Evolutionary conservation across 2,797 vertebrate species (phyloP).

Genomic region (Falco biarmicus): DNA sequence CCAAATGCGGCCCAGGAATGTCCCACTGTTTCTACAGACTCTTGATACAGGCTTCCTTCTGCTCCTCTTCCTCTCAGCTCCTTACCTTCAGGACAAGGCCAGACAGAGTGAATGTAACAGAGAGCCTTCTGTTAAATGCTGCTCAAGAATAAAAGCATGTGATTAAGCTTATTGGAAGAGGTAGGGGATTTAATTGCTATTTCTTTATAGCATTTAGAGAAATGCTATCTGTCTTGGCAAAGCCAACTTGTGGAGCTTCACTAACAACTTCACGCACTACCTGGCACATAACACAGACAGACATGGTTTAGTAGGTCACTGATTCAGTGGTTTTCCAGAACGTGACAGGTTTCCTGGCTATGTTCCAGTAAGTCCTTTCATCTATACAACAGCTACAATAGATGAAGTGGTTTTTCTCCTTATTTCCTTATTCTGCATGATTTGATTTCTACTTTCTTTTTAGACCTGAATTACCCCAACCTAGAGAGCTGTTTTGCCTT

Average conservation of each 20-base stretch:
- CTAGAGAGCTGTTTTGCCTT: background rate
- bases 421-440: background rate
- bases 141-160: background rate
- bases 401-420: background rate
- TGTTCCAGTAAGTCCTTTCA: background rate
- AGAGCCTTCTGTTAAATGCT: background rate
- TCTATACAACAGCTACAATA: background rate
- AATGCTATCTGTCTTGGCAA: background rate
- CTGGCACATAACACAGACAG: background rate
- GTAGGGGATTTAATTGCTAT: background rate
- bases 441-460: background rate
- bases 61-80: background rate
- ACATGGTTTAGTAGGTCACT: background rate
- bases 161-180: background rate
- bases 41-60: background rate
- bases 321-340: background rate
- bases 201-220: background rate
- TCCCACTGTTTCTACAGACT: background rate
- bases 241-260: background rate
- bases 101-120: background rate
- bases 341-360: background rate
- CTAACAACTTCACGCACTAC: background rate
- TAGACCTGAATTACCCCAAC: background rate
- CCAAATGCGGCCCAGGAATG: background rate
- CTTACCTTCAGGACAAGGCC: background rate